These are phyloP conservation scores for Corvus cornix DNA, from an alignment of 2,113 vertebrate genomes.

Conservation along the genomic window DNA sequence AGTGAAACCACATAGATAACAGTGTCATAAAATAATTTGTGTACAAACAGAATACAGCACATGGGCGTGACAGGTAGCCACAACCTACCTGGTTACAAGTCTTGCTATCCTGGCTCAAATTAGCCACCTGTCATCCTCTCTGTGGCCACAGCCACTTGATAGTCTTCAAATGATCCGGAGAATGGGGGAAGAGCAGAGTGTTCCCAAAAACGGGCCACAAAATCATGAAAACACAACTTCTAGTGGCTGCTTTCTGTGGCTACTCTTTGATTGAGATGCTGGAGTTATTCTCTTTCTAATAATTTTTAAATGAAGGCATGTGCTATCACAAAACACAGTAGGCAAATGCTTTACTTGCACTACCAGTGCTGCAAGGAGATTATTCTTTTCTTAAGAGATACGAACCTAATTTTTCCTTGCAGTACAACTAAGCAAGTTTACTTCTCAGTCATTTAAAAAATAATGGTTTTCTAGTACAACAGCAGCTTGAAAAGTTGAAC, in stretches of 20 bases:
- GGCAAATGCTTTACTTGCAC: not conserved
- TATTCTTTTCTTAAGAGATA: not conserved
- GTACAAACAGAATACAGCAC: not conserved
- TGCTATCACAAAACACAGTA: not conserved
- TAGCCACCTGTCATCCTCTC: too few relatives aligned
- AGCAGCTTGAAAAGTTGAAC: not conserved
- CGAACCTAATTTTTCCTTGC: not conserved
- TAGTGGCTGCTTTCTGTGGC: not conserved
- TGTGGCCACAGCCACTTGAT: not conserved
- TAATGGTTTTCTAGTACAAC: not conserved
- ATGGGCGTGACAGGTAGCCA: not conserved
- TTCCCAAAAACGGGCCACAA: accelerated
- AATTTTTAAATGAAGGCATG: not conserved
- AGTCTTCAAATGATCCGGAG: not conserved
- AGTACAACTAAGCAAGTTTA: not conserved
- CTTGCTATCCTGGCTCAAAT: not conserved
- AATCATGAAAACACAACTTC: not conserved
- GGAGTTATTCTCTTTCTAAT: not conserved
- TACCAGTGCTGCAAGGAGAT: not conserved
- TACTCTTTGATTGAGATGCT: not conserved
- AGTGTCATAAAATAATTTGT: not conserved
- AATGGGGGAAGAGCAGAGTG: not conserved
- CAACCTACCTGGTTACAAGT: not conserved
- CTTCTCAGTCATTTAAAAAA: not conserved
- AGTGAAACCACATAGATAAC: not conserved